These are phyloP conservation scores for Bimastos eiseni DNA, from an alignment of 2,888 invertebrate species.

Conservation along the genomic window DNA sequence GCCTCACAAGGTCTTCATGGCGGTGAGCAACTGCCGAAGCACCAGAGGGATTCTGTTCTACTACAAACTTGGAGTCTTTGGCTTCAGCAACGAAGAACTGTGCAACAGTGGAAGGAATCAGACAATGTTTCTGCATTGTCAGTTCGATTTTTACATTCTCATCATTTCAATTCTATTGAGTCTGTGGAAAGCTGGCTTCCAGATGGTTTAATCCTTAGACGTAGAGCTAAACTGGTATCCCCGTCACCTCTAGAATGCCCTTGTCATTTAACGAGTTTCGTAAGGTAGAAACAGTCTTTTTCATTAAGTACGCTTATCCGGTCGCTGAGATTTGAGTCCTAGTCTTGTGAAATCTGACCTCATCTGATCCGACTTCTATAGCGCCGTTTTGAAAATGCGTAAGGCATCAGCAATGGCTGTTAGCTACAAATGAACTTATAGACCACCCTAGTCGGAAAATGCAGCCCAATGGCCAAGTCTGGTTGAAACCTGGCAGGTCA, in stretches of 20 bases:
- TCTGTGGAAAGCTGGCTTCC: neutral
- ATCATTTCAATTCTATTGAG: neutral
- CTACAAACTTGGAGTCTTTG: slow-evolving; percentile 41
- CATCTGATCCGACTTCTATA: too few species aligned
- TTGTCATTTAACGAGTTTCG: too few species aligned
- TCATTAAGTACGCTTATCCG: neutral
- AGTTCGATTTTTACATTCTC: neutral
- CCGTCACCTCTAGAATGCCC: too few species aligned
- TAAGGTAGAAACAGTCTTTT: neutral
- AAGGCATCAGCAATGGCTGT: too few species aligned
- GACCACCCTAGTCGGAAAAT: too few species aligned
- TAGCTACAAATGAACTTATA: too few species aligned
- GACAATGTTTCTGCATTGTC: neutral
- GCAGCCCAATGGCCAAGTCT: too few species aligned
- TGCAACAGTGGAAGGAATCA: neutral
- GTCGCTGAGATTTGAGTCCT: too few species aligned
- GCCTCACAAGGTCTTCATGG: slow-evolving; percentile 39
- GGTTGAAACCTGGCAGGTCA: too few species aligned
- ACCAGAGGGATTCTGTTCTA: slow-evolving; percentile 39
- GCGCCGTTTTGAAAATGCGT: too few species aligned
- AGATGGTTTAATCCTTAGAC: neutral
- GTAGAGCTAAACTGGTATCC: too few species aligned
- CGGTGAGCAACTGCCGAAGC: slow-evolving; percentile 44
- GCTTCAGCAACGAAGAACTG: slow-evolving; percentile 20
- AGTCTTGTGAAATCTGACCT: too few species aligned